Evolutionary conservation across 2,113 vertebrate species (phyloP), one percentile per base, ranked within the genome.

Genomic region (Mola mola): DNA sequence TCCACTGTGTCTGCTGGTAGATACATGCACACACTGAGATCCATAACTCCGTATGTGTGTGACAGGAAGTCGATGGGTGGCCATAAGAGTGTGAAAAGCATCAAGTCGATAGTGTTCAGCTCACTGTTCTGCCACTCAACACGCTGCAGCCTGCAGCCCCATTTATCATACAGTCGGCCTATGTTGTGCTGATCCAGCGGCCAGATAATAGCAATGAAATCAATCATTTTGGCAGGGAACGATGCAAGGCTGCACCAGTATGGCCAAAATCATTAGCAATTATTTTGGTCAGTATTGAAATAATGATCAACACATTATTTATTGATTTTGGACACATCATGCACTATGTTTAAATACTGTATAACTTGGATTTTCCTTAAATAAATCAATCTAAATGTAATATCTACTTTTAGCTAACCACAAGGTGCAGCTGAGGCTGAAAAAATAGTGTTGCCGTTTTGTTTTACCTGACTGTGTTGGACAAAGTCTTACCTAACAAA

Each of bases 61-160:
- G 82, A 87, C 60, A 13, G 78, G 65, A 81, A 84, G 77, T 90
- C 85, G 40, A 88, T 88, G 65, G 44, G 72, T 47, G 66, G 73
- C 75, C 50, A 75, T 85, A 76, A 79, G 72, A 75, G 75, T 82
- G 80, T 80, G 80, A 81, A 87, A 78, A 72, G 76, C 42, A 19
- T 48, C 57, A 46, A 75, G 74, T 86, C 82, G 59, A 85, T 86
- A 80, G 74, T 73, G 75, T 78, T 70, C 72, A 63, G 68, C 60
- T 79, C 51, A 64, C 78, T 57, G 69, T 79, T 84, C 62, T 81
- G 75, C 77, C 76, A 71, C 85, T 88, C 83, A 84, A 79, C 79
- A 75, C 41, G 79, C 68, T 75, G 64, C 69, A 40, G 65, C 47
- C 70, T 36, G 72, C 72, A 53, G 63, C 62, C 60, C 47, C 79